These are phyloP conservation scores for Campopleginae sp. DNA, from an alignment of 2,888 invertebrate species.

Conservation along the genomic window DNA sequence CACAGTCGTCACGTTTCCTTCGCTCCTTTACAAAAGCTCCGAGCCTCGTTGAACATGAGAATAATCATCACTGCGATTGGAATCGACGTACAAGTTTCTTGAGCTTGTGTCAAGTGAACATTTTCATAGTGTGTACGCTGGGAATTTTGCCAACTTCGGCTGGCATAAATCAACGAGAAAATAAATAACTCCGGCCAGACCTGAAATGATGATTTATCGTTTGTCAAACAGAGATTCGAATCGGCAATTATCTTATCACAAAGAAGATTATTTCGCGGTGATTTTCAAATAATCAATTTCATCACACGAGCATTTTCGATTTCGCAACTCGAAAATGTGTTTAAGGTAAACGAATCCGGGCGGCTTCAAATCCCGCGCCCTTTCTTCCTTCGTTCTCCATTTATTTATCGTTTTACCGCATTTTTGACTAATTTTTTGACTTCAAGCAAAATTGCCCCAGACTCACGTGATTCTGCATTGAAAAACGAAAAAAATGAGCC, in stretches of 20 bases:
- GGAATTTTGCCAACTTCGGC: slow-evolving; percentile 89
- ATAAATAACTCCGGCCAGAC: slow-evolving; percentile 91
- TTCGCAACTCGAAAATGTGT: not conserved
- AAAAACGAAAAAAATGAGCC: too few relatives aligned
- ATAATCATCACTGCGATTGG: not conserved
- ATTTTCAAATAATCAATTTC: not conserved
- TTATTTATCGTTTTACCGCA: too few relatives aligned
- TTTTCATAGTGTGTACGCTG: slow-evolving; percentile 87
- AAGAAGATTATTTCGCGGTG: slow-evolving; percentile 16
- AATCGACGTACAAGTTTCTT: not conserved
- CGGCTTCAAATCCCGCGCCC: too few relatives aligned
- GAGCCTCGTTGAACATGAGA: not conserved
- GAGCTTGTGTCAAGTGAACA: slow-evolving; percentile 18
- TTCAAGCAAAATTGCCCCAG: too few relatives aligned
- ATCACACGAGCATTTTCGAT: not conserved
- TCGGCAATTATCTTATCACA: slow-evolving; percentile 36
- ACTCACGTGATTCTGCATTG: too few relatives aligned
- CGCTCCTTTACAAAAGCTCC: not conserved
- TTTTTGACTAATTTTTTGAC: too few relatives aligned
- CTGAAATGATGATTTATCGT: slow-evolving; percentile 75
- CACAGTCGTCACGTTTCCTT: not conserved
- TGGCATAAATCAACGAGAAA: slow-evolving; percentile 89
- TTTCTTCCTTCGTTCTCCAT: too few relatives aligned
- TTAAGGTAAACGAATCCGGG: too few relatives aligned
- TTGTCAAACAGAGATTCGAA: slow-evolving; percentile 57